Conservation (phyloP, 1,140 invertebrate species). For the honey bee (Apis mellifera) region Amel_HAv3.1 CM009942.2:10742501-10743000, state of each 20-base stretch:
- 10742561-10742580: background rate
- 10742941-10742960: background rate
- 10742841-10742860: background rate
- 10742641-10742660: conserved; percentile 29
- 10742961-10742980: too few relatives aligned
- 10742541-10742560: background rate
- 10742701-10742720: background rate
- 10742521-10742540: background rate
- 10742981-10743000: background rate
- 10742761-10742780: too few relatives aligned
- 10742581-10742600: background rate
- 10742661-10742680: conserved; percentile 2
- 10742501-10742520: background rate
- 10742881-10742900: background rate
- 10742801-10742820: background rate
- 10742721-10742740: too few relatives aligned
- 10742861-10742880: background rate
- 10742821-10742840: background rate
- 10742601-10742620: background rate
- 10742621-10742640: background rate
- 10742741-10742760: too few relatives aligned
- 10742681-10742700: too few relatives aligned
- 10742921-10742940: background rate
- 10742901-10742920: background rate
- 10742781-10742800: too few relatives aligned